phyloP scores from a whole-genome alignment of 2,113 vertebrate species.

The Puntigrus tetrazona region DNA sequence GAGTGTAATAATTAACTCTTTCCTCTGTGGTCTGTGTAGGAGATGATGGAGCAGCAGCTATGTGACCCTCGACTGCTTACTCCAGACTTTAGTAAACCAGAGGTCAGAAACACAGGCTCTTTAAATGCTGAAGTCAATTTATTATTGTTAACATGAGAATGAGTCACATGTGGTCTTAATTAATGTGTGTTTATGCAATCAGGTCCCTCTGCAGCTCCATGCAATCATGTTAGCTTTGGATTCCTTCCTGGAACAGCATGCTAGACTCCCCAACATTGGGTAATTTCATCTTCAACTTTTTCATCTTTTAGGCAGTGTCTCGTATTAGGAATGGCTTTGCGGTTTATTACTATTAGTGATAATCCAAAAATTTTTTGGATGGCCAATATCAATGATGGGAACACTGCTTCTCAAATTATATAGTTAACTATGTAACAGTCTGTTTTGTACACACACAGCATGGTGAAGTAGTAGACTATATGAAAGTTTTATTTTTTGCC shows the following conservation, averaged over 20 bases:
- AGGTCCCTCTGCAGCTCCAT: constrained; percentile 91
- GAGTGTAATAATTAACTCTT: not conserved
- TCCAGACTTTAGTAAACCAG: constrained; percentile 93
- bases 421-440: not conserved
- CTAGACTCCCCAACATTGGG: constrained; percentile 84
- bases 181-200: constrained; percentile 36
- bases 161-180: not conserved
- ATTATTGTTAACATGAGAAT: not conserved
- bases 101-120: constrained; percentile 76
- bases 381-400: not conserved
- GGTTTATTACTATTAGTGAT: not conserved
- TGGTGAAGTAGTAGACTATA: not conserved
- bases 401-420: not conserved
- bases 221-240: constrained; percentile 89
- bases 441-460: not conserved
- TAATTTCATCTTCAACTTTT: constrained; percentile 68
- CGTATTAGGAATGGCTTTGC: not conserved
- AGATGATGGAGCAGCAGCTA: constrained; percentile 85
- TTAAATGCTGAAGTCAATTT: not conserved
- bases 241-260: constrained; percentile 85
- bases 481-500: not conserved
- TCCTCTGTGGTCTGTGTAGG: constrained; percentile 73
- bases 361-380: not conserved
- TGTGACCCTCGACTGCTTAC: constrained; percentile 82
- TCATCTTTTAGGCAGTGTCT: not conserved